phyloP scores from a whole-genome alignment of 2,113 vertebrate species.

The Chloropsis cyanopogon region DNA sequence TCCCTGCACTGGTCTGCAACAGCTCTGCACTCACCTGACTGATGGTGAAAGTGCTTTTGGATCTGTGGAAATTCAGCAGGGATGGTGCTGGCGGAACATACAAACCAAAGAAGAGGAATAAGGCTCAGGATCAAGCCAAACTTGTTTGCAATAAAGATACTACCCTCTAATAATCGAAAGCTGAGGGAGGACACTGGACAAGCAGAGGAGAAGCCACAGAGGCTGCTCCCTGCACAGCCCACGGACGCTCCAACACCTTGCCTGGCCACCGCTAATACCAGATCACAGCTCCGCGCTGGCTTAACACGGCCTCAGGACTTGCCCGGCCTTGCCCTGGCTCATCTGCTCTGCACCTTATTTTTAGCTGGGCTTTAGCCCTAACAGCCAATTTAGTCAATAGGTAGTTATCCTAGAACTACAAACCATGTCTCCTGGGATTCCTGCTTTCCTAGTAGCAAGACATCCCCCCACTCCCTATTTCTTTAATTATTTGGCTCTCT shows the following conservation, averaged over 20 bases:
- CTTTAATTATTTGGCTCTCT: neutral
- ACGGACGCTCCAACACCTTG: neutral
- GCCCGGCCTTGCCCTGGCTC: neutral
- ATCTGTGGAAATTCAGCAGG: neutral
- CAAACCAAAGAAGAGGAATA: neutral
- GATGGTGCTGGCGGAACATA: neutral
- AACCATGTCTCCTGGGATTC: neutral
- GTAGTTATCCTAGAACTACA: neutral
- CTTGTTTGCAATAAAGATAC: fast-evolving
- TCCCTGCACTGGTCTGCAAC: neutral
- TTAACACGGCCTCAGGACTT: neutral
- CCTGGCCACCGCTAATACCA: neutral
- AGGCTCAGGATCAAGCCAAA: neutral
- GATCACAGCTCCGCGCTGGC: neutral
- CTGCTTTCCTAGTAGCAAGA: neutral
- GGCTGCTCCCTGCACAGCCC: neutral
- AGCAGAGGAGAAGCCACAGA: neutral
- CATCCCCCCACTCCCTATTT: neutral
- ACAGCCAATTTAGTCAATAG: neutral
- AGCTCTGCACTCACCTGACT: neutral
- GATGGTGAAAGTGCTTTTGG: neutral
- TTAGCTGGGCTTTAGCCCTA: neutral
- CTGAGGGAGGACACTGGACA: neutral
- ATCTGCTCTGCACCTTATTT: conserved; percentile 15
- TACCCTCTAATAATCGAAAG: neutral